Percentiles rank a stretch among this genome's conserved stretches.
Evolutionary conservation across 2,888 invertebrate species (phyloP).

Genomic region (Nephrotoma flavescens): DNA sequence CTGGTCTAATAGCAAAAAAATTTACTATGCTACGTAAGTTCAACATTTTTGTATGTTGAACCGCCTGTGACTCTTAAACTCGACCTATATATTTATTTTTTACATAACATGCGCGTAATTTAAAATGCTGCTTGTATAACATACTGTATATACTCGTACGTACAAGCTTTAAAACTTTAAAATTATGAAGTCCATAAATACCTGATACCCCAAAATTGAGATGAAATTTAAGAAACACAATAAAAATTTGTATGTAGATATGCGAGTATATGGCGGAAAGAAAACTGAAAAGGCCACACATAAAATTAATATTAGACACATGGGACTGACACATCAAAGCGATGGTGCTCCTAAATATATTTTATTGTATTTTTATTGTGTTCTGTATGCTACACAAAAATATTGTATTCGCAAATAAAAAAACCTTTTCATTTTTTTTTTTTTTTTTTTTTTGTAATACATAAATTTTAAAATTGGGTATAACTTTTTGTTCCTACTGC

Average conservation of each 20-base stretch:
- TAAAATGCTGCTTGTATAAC: too few relatives aligned
- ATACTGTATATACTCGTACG: too few relatives aligned
- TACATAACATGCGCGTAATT: too few relatives aligned
- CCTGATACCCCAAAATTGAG: neutral
- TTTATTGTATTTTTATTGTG: neutral
- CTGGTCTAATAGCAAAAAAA: too few relatives aligned
- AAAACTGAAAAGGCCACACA: neutral
- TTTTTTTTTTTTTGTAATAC: neutral
- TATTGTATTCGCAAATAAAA: neutral
- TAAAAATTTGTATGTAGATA: neutral
- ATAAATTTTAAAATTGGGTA: neutral
- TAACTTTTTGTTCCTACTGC: neutral
- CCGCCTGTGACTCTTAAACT: too few relatives aligned
- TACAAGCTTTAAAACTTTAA: neutral
- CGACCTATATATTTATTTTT: too few relatives aligned
- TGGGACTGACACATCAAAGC: neutral
- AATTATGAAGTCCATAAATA: neutral
- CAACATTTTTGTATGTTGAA: too few relatives aligned
- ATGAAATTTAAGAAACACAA: neutral
- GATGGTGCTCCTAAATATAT: neutral
- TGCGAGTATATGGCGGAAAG: neutral
- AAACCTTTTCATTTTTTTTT: neutral
- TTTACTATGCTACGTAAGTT: too few relatives aligned
- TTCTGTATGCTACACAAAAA: neutral
- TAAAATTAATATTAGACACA: neutral